A percentile compares a stretch with the other conserved stretches of the same genome.
These are phyloP conservation scores for Nasonia vitripennis DNA, from an alignment of 1,140 invertebrate genomes.

Conservation along the genomic window DNA sequence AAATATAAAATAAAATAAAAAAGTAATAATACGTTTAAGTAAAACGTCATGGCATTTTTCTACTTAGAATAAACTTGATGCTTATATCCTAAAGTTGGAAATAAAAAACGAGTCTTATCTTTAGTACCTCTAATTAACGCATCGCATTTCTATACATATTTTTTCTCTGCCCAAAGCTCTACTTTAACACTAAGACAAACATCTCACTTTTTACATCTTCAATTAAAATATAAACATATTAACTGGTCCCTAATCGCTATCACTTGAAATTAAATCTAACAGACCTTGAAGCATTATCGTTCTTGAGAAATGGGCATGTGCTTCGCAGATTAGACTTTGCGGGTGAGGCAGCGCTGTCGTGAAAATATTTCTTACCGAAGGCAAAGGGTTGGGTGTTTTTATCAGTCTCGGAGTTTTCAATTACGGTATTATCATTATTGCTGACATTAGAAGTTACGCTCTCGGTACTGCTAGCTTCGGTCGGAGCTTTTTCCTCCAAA, in stretches of 20 bases:
- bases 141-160: background rate
- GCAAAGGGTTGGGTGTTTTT: slow-evolving; percentile 46
- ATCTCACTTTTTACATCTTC: slow-evolving; percentile 37
- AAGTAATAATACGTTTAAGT: slow-evolving; percentile 25
- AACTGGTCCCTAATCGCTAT: background rate
- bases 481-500: slow-evolving; percentile 52
- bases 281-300: slow-evolving; percentile 57
- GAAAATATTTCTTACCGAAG: slow-evolving; percentile 55
- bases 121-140: background rate
- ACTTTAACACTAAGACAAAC: background rate
- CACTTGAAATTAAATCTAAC: slow-evolving; percentile 66
- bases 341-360: slow-evolving; percentile 48
- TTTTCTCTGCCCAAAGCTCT: background rate
- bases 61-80: slow-evolving; percentile 4
- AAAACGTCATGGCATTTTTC: slow-evolving; percentile 1
- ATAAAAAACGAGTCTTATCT: background rate
- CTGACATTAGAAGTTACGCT: slow-evolving; percentile 14
- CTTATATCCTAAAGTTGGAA: background rate
- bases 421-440: slow-evolving; percentile 48
- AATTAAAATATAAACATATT: slow-evolving; percentile 16
- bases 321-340: slow-evolving; percentile 57
- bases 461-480: slow-evolving; percentile 18
- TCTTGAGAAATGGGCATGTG: slow-evolving; percentile 57
- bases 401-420: slow-evolving; percentile 23
- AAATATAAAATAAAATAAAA: slow-evolving; percentile 33